Evolutionary conservation across 1,140 invertebrate genomes (phyloP), one percentile per base, ranked within the genome.

Genomic region (Drosophila gunungcola): DNA sequence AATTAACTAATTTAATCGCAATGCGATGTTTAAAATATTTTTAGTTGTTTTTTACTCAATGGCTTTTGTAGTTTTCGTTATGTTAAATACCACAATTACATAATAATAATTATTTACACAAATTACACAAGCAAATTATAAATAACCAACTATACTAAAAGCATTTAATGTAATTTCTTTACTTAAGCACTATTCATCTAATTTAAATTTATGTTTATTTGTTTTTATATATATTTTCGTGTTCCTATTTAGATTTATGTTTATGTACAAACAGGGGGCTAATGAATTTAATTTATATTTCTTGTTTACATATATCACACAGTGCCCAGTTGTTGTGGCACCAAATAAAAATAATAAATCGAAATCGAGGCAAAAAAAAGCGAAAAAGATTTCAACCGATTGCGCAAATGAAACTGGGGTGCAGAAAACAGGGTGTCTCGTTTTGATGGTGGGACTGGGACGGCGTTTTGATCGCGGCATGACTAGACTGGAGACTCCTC

Each of bases 271-370:
- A 73, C 63, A 76, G 52, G 73, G 48, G 49, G n/a, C 41, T 70
- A 70, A 70, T 70, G 67, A 74, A 74, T 88, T 86, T 81, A 77
- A 73, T 73, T 88, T 88, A 73, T 73, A 60, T 79, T 80, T 76
- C 54, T 80, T 73, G 63, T 77, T 80, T 80, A 85, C 81, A 85
- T 80, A 85, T 86, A 88, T 88, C 82, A 86, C 82, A 86, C 84
- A 73, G 69, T 76, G 83, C 52, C 55, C 21, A 10, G 42, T 69
- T 57, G 70, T 49, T 69, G 55, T 43, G 78, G 65, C 65, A 49
- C 73, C n/a, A 68, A 73, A 73, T 48, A 73, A 54, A 63, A 63
- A 67, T 41, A 73, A 62, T 73, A 63, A 72, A 74, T 21, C 56
- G 57, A 53, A 67, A 69, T 38, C 56, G 32, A n/a, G 7, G 16